Evolutionary conservation across 2,113 vertebrate species (phyloP).

Genomic region (Leucosticte australis): DNA sequence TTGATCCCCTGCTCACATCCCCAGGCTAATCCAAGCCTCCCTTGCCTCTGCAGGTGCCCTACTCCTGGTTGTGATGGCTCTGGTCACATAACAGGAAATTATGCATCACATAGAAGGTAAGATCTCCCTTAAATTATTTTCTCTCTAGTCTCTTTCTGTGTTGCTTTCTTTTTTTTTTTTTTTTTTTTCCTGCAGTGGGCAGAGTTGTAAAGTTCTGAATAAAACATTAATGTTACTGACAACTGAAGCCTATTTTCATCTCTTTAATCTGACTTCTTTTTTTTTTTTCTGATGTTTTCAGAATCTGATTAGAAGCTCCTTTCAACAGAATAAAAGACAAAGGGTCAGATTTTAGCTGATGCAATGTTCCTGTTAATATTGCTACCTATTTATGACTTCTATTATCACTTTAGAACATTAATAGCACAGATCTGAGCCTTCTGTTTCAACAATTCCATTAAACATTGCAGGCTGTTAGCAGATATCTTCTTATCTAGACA

Average conservation of each 20-base stretch:
- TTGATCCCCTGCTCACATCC: neutral
- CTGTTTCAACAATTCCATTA: conserved; percentile 67
- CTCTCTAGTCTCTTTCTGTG: neutral
- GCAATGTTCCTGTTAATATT: conserved; percentile 56
- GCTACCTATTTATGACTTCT: conserved; percentile 54
- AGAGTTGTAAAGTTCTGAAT: conserved; percentile 24
- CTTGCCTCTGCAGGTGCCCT: conserved; percentile 77
- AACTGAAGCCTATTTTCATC: conserved; percentile 49
- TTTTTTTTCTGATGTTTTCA: conserved; percentile 21
- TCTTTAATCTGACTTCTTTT: conserved; percentile 50
- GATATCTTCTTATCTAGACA: conserved; percentile 62
- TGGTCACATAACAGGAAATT: conserved; percentile 86
- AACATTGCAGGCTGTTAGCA: conserved; percentile 54
- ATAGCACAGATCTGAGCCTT: conserved; percentile 56
- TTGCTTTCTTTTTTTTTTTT: neutral
- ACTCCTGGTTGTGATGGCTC: conserved; percentile 85
- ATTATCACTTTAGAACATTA: conserved; percentile 66
- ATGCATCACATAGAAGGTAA: conserved; percentile 84
- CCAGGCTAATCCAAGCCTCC: neutral
- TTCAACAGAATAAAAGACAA: conserved; percentile 57
- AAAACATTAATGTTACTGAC: conserved; percentile 33
- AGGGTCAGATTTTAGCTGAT: conserved; percentile 65
- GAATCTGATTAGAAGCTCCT: conserved; percentile 45
- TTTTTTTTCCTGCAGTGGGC: neutral
- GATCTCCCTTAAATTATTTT: conserved; percentile 38